Percentiles rank a stretch among this genome's conserved stretches.
Evolutionary conservation across 2,113 vertebrate species (phyloP).

Genomic region (Chunga burmeisteri): DNA sequence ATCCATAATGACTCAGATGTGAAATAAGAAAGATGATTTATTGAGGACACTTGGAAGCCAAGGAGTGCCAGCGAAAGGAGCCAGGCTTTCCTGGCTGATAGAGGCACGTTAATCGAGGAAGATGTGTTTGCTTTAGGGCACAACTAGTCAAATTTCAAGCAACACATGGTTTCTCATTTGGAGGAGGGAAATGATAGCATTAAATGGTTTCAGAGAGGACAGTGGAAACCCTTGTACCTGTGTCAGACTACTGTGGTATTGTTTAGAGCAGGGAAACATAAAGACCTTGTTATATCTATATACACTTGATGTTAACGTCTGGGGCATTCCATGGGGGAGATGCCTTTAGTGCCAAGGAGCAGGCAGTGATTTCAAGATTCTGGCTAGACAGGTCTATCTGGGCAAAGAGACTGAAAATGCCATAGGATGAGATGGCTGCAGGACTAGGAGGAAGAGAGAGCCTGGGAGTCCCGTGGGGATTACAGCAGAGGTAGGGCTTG

Average conservation of each 20-base stretch:
- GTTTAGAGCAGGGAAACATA: background rate
- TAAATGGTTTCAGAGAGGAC: background rate
- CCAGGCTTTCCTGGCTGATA: slow-evolving; percentile 9
- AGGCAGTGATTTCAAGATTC: background rate
- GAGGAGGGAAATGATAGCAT: background rate
- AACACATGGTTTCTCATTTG: background rate
- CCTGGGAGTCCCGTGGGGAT: background rate
- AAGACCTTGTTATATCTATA: background rate
- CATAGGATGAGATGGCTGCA: background rate
- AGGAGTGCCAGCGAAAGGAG: background rate
- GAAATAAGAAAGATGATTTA: slow-evolving; percentile 18
- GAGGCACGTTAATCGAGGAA: background rate
- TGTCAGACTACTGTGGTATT: background rate
- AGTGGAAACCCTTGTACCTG: background rate
- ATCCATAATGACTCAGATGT: background rate
- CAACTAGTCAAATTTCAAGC: background rate
- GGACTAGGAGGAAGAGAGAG: background rate
- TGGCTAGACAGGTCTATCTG: background rate
- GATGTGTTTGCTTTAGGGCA: slow-evolving; percentile 38
- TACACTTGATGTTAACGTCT: background rate
- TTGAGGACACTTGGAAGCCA: background rate
- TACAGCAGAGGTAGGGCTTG: background rate
- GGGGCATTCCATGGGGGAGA: background rate
- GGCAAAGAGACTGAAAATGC: background rate
- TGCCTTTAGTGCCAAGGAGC: background rate